Conservation (phyloP, 2,113 vertebrate genomes). For the Protobothrops mucrosquamatus region DNA sequence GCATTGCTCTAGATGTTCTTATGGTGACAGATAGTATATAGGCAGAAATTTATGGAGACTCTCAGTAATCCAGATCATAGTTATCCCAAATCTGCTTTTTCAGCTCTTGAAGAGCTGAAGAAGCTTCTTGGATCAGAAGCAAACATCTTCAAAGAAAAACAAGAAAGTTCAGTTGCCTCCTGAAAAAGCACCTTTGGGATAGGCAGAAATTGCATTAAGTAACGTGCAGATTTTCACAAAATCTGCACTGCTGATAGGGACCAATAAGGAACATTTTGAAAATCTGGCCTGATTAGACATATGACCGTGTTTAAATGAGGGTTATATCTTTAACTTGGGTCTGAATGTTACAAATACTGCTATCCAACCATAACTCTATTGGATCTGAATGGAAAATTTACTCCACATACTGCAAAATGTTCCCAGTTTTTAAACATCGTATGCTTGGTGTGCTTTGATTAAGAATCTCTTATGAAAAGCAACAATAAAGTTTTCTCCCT, state of each 20-base stretch:
- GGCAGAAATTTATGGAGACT: too few relatives aligned
- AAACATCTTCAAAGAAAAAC: too few relatives aligned
- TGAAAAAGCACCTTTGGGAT: too few relatives aligned
- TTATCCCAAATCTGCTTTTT: too few relatives aligned
- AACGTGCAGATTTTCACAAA: neutral
- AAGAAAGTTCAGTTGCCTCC: too few relatives aligned
- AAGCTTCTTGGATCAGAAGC: too few relatives aligned
- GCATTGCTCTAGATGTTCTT: too few relatives aligned
- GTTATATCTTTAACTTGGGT: neutral
- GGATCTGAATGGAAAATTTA: neutral
- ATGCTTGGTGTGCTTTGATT: neutral
- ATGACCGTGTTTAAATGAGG: neutral
- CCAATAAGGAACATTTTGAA: neutral
- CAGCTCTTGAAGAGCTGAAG: too few relatives aligned
- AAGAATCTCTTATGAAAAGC: neutral
- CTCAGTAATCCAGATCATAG: too few relatives aligned
- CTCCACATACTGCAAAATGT: neutral
- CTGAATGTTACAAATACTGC: neutral
- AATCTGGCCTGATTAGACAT: neutral
- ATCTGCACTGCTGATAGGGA: neutral
- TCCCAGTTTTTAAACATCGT: neutral
- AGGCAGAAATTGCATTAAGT: neutral
- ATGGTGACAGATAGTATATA: too few relatives aligned
- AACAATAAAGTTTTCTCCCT: neutral
- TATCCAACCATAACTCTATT: constrained; percentile 25